Evolutionary conservation across 2,797 vertebrate genomes (phyloP).

Genomic region (Sebastes baramenuke): DNA sequence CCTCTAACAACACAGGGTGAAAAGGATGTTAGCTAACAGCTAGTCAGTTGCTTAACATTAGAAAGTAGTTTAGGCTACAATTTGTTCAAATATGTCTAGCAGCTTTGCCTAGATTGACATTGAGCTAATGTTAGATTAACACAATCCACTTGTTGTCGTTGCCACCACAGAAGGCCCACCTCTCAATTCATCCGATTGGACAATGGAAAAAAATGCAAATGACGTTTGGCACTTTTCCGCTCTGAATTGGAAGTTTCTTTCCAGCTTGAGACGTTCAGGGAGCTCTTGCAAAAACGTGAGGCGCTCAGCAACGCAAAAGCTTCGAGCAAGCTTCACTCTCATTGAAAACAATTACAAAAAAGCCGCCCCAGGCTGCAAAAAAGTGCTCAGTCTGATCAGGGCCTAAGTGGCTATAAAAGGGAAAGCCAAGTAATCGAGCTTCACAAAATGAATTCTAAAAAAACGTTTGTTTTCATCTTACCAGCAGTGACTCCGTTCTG

Average conservation of each 20-base stretch:
- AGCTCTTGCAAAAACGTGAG: neutral
- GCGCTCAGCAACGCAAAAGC: neutral
- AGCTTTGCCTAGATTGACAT: neutral
- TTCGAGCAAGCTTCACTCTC: neutral
- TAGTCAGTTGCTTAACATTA: neutral
- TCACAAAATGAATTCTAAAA: neutral
- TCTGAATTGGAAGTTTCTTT: neutral
- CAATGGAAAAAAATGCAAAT: neutral
- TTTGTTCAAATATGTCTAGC: neutral
- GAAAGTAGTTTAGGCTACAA: neutral
- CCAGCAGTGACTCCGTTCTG: constrained; percentile 96
- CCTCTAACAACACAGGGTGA: neutral
- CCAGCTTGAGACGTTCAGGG: neutral
- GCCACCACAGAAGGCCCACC: neutral
- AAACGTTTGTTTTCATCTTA: neutral
- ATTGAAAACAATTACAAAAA: neutral
- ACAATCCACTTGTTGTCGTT: neutral
- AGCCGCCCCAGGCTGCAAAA: neutral
- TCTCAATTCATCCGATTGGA: neutral
- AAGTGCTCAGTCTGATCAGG: neutral
- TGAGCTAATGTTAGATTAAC: neutral
- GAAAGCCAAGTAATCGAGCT: neutral
- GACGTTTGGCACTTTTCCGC: neutral
- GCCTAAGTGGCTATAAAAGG: neutral
- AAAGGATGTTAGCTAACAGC: neutral